Evolutionary conservation across 2,113 vertebrate genomes (phyloP).

Genomic region (Corvus hawaiiensis): DNA sequence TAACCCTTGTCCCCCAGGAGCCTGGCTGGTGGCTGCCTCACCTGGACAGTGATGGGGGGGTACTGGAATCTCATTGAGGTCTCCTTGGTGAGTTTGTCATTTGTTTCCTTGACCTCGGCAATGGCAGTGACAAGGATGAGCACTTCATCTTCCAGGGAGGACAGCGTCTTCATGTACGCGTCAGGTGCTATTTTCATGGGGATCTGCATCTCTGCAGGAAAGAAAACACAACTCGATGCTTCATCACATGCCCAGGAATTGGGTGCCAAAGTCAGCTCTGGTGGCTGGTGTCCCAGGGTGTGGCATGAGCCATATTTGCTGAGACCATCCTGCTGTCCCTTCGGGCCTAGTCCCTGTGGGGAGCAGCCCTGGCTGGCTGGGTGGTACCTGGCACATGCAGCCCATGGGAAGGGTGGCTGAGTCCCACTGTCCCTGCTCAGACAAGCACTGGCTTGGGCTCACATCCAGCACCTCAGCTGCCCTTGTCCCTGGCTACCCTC

Average conservation of each 20-base stretch:
- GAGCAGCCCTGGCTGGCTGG: not conserved
- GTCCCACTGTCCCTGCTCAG: not conserved
- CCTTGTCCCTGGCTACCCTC: rapidly evolving
- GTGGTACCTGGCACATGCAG: not conserved
- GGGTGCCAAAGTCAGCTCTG: not conserved
- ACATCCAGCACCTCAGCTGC: not conserved
- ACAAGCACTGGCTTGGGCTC: rapidly evolving
- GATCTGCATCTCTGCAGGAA: constrained; percentile 15
- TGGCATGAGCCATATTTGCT: rapidly evolving
- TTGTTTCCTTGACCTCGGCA: not conserved
- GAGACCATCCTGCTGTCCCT: not conserved
- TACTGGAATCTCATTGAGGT: constrained; percentile 5
- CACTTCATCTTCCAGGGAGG: constrained; percentile 13
- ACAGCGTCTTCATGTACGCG: not conserved
- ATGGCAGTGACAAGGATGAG: constrained; percentile 34
- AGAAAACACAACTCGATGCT: not conserved
- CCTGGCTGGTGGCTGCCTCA: not conserved
- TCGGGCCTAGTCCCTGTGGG: rapidly evolving
- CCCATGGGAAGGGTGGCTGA: not conserved
- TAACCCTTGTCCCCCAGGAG: not conserved
- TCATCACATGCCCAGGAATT: rapidly evolving
- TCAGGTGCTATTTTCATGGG: constrained; percentile 35
- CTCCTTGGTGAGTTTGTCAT: constrained; percentile 43
- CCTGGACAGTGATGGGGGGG: constrained; percentile 62
- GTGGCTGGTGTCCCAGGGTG: not conserved